Conservation (phyloP, 2,797 vertebrate species). For the Hydrophis major region DNA sequence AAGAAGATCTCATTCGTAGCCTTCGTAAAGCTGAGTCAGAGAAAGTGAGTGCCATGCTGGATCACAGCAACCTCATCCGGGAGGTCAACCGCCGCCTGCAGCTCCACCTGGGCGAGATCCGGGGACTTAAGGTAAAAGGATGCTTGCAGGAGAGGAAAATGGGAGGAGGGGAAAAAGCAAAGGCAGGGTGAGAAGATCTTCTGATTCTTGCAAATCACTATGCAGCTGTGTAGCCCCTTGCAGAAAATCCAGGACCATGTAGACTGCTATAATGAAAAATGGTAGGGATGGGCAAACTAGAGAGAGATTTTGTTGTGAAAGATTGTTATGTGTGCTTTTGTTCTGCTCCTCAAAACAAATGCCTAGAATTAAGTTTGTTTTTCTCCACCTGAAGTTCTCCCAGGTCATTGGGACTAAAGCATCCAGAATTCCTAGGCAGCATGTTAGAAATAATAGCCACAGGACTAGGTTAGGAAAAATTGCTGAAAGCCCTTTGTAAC, state of each 20-base stretch:
- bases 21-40: constrained; percentile 88
- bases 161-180: not conserved
- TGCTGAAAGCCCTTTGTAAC: not conserved
- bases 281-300: not conserved
- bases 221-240: not conserved
- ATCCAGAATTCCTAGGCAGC: not conserved
- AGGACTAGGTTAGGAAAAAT: not conserved
- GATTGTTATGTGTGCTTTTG: not conserved
- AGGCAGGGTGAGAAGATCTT: not conserved
- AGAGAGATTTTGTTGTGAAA: not conserved
- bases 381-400: not conserved
- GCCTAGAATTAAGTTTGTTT: not conserved
- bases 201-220: not conserved
- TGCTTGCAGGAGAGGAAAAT: not conserved
- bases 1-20: constrained; percentile 89
- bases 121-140: constrained; percentile 87
- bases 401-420: not conserved
- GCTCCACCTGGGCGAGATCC: constrained; percentile 93
- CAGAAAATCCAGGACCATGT: not conserved
- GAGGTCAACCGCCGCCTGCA: constrained; percentile 96
- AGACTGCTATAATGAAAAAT: not conserved
- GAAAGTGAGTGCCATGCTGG: constrained; percentile 93
- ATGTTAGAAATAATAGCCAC: not conserved
- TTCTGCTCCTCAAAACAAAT: not conserved
- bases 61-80: constrained; percentile 94